These are phyloP conservation scores for Lagopus muta DNA, from an alignment of 2,113 vertebrate species.

Conservation along the genomic window DNA sequence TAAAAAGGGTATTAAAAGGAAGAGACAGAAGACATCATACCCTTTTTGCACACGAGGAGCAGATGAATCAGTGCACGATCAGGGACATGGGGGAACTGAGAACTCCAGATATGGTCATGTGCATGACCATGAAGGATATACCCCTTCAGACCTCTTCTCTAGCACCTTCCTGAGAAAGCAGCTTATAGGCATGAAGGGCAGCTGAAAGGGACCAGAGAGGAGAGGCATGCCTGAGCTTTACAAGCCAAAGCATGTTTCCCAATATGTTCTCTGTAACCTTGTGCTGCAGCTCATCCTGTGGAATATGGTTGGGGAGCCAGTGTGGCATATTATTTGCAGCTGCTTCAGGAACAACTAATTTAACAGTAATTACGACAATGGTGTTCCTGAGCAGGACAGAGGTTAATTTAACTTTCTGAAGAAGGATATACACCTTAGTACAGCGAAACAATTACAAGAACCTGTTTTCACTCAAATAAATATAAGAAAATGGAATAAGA, in stretches of 20 bases:
- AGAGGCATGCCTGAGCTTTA: not conserved
- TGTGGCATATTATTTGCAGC: slow-evolving; percentile 34
- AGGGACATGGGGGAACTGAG: accelerated
- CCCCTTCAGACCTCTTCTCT: not conserved
- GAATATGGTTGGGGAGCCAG: not conserved
- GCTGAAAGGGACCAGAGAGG: not conserved
- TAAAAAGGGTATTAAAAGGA: not conserved
- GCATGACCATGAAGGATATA: not conserved
- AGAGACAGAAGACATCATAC: not conserved
- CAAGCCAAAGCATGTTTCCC: not conserved
- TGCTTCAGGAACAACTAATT: slow-evolving; percentile 41
- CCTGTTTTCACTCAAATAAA: not conserved
- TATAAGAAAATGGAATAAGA: slow-evolving; percentile 43
- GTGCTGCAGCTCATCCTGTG: not conserved
- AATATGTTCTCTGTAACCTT: not conserved
- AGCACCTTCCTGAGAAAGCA: not conserved
- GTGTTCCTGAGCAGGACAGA: slow-evolving; percentile 20
- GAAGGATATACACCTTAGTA: not conserved
- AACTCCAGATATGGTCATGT: not conserved
- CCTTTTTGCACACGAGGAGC: accelerated
- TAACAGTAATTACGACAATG: slow-evolving; percentile 32
- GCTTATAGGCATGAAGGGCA: not conserved
- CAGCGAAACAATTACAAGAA: slow-evolving; percentile 39
- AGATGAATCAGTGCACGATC: not conserved
- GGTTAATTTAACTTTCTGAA: slow-evolving; percentile 35